Evolutionary conservation across 2,113 vertebrate species (phyloP).

Genomic region (Illadopsis cleaveri): DNA sequence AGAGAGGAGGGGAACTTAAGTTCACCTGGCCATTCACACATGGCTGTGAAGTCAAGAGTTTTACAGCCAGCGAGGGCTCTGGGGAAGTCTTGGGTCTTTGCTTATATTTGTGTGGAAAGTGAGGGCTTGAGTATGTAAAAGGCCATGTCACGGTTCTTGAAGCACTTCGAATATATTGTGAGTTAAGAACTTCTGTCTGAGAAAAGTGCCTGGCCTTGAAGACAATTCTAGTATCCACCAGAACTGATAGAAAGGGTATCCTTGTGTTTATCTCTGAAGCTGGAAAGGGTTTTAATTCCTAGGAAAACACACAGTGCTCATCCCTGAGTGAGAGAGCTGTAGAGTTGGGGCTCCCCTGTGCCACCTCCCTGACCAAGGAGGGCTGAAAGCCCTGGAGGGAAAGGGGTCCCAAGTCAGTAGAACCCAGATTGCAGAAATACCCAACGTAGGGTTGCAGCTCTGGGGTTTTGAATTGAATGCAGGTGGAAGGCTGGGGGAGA

Average conservation of each 20-base stretch:
- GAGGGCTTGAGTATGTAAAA: not conserved
- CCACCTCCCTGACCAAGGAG: not conserved
- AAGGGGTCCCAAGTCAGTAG: not conserved
- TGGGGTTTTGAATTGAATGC: not conserved
- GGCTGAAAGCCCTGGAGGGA: not conserved
- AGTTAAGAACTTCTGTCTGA: rapidly evolving
- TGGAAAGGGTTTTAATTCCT: not conserved
- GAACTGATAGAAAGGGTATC: not conserved
- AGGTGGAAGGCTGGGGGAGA: not conserved
- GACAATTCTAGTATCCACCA: not conserved
- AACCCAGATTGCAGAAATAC: not conserved
- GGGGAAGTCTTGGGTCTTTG: not conserved
- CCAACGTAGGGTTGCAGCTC: not conserved
- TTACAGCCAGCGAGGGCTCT: not conserved
- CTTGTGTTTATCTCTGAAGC: not conserved
- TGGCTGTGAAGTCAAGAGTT: not conserved
- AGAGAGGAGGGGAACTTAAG: not conserved
- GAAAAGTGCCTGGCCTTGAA: not conserved
- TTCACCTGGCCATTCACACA: not conserved
- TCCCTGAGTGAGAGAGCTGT: not conserved
- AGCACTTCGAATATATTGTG: not conserved
- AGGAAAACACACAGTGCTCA: not conserved
- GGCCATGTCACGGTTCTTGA: not conserved
- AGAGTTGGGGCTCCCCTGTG: rapidly evolving
- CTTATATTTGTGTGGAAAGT: not conserved